These are phyloP conservation scores for Chaenocephalus aceratus DNA, from an alignment of 2,113 vertebrate species.

Conservation along the genomic window DNA sequence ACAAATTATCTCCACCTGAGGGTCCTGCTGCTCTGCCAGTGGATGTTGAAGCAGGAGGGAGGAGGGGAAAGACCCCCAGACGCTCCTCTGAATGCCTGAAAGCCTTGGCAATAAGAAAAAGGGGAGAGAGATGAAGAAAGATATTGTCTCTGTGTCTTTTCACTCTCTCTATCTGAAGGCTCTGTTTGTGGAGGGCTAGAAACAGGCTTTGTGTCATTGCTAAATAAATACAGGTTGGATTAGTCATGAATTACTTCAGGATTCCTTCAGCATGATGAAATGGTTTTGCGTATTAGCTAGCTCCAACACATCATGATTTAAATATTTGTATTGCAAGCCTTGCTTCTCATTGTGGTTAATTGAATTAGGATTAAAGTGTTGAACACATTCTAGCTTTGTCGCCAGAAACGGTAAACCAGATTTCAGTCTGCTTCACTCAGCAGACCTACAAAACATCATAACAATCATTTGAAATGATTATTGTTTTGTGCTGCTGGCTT, in stretches of 20 bases:
- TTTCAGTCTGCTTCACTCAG: background rate
- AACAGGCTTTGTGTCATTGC: constrained; percentile 20
- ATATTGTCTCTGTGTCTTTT: constrained; percentile 38
- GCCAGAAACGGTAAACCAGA: background rate
- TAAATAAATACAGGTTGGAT: constrained; percentile 36
- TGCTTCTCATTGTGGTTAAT: background rate
- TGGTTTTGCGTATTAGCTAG: background rate
- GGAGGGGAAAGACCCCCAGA: constrained; percentile 15
- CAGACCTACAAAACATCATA: background rate
- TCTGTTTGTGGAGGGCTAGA: constrained; percentile 29
- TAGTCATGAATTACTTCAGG: constrained; percentile 12
- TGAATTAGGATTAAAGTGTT: background rate
- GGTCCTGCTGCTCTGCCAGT: constrained; percentile 23
- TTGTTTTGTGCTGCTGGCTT: background rate
- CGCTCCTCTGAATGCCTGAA: constrained; percentile 2
- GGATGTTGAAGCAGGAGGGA: constrained; percentile 16
- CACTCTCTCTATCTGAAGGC: background rate
- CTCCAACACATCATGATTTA: background rate
- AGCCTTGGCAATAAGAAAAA: constrained; percentile 3
- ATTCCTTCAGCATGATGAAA: constrained; percentile 28
- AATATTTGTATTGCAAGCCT: background rate
- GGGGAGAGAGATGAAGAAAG: constrained; percentile 7
- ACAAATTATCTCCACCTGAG: constrained; percentile 38
- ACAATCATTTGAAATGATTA: background rate
- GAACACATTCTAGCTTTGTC: background rate